A percentile compares a stretch with the other conserved stretches of the same genome.
These are phyloP conservation scores for Trilocha varians DNA, from an alignment of 2,888 invertebrate species.

Conservation along the genomic window DNA sequence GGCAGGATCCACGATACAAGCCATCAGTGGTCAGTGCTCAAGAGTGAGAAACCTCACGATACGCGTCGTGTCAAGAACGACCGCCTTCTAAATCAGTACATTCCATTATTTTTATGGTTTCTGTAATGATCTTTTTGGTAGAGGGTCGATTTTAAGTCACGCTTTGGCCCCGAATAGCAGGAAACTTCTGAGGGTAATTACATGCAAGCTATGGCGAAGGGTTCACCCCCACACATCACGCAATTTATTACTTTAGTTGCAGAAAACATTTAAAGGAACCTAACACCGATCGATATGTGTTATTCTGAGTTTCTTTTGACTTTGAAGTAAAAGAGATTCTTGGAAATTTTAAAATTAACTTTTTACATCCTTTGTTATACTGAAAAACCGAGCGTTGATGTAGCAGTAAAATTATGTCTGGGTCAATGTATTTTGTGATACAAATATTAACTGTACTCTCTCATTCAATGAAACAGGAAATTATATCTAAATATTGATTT, in stretches of 20 bases:
- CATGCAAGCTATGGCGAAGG: conserved; percentile 49
- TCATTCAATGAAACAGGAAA: no score
- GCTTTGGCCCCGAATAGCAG: conserved; percentile 51
- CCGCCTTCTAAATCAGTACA: no score
- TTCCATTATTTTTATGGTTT: conserved; percentile 38
- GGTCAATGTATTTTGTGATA: no score
- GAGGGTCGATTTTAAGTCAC: conserved; percentile 49
- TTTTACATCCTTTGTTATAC: neutral
- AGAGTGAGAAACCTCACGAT: no score
- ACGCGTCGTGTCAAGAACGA: no score
- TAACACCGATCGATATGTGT: neutral
- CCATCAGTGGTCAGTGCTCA: no score
- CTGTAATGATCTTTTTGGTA: conserved; percentile 34
- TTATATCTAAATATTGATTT: no score
- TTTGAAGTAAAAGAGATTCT: neutral
- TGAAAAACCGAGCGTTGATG: no score
- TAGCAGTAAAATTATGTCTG: no score
- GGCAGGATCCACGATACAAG: no score
- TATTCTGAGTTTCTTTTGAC: neutral
- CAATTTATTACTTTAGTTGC: conserved; percentile 42
- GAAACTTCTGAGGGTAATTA: conserved; percentile 58
- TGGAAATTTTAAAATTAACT: neutral
- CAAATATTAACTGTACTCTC: no score
- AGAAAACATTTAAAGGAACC: conserved; percentile 13
- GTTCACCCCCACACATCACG: conserved; percentile 48